Percentiles rank a stretch among this genome's conserved stretches.
Evolutionary conservation across 2,888 invertebrate species (phyloP).

Genomic region (Prosopocoilus inquinatus): DNA sequence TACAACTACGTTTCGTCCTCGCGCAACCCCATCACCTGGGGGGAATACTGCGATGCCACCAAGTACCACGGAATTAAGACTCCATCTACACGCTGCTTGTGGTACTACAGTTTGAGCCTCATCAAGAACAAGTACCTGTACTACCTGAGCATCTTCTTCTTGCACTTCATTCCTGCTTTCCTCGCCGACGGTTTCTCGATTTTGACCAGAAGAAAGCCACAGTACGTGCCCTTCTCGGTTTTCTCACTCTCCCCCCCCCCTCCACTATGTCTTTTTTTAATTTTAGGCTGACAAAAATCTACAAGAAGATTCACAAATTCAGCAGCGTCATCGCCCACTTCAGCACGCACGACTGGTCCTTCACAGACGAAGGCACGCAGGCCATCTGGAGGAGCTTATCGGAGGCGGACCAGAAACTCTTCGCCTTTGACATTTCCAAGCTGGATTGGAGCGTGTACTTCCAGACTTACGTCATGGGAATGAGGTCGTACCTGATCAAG

Average conservation of each 20-base stretch:
- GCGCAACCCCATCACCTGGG: slow-evolving; percentile 79
- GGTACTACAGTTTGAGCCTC: slow-evolving; percentile 43
- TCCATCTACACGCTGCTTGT: slow-evolving; percentile 57
- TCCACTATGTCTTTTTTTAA: neutral
- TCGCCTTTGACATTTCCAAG: slow-evolving; percentile 69
- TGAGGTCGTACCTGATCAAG: slow-evolving; percentile 72
- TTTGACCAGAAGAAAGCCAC: slow-evolving; percentile 49
- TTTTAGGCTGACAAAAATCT: slow-evolving; percentile 72
- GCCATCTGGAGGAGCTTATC: slow-evolving; percentile 56
- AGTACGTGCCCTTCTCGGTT: slow-evolving; percentile 45
- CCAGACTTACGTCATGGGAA: slow-evolving; percentile 66
- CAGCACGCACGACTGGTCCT: slow-evolving; percentile 62
- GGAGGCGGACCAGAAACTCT: slow-evolving; percentile 54
- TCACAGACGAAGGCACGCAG: slow-evolving; percentile 54
- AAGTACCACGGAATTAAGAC: slow-evolving; percentile 53
- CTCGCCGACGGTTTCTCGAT: slow-evolving; percentile 56
- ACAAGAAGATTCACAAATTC: slow-evolving; percentile 77
- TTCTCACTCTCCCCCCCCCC: neutral
- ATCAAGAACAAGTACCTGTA: slow-evolving; percentile 44
- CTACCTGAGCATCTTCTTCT: slow-evolving; percentile 52
- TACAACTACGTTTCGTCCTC: slow-evolving; percentile 85
- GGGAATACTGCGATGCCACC: slow-evolving; percentile 59
- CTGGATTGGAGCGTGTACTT: slow-evolving; percentile 72
- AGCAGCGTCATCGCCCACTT: slow-evolving; percentile 74
- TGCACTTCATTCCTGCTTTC: slow-evolving; percentile 64